phyloP scores from a whole-genome alignment of 2,797 vertebrate species.

The Danio albolineatus region DNA sequence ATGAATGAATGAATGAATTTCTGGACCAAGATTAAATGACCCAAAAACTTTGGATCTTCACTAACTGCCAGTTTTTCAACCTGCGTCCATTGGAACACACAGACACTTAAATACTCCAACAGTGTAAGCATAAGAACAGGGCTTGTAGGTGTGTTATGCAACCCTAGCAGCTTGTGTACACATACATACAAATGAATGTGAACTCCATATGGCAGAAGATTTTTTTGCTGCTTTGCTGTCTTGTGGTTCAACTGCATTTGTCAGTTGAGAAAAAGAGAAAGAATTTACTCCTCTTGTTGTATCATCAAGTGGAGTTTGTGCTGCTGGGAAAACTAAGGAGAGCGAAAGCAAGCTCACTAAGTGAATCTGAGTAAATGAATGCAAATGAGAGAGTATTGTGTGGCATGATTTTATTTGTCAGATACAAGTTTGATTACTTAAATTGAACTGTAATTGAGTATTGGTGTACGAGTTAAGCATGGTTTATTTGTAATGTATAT shows the following conservation, averaged over 20 bases:
- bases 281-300: slow-evolving; percentile 58
- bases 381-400: not conserved
- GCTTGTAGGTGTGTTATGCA: slow-evolving; percentile 68
- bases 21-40: not conserved
- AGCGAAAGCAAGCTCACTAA: not conserved
- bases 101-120: slow-evolving; percentile 64
- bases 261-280: slow-evolving; percentile 65
- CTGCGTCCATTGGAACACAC: slow-evolving; percentile 53
- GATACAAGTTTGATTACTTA: not conserved
- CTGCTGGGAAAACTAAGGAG: not conserved
- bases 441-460: not conserved
- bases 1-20: too few relatives aligned
- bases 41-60: slow-evolving; percentile 19
- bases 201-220: slow-evolving; percentile 60
- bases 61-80: slow-evolving; percentile 44
- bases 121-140: slow-evolving; percentile 75
- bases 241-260: slow-evolving; percentile 54
- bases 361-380: not conserved
- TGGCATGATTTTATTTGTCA: slow-evolving; percentile 8
- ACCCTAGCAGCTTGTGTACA: slow-evolving; percentile 66
- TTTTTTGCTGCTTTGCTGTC: slow-evolving; percentile 69
- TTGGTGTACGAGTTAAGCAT: not conserved
- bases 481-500: too few relatives aligned
- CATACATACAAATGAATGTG: slow-evolving; percentile 7
- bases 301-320: slow-evolving; percentile 48